A percentile compares a stretch with the other conserved stretches of the same genome.
phyloP scores from a whole-genome alignment of 2,113 vertebrate genomes.

The Dipodomys ordii region DNA sequence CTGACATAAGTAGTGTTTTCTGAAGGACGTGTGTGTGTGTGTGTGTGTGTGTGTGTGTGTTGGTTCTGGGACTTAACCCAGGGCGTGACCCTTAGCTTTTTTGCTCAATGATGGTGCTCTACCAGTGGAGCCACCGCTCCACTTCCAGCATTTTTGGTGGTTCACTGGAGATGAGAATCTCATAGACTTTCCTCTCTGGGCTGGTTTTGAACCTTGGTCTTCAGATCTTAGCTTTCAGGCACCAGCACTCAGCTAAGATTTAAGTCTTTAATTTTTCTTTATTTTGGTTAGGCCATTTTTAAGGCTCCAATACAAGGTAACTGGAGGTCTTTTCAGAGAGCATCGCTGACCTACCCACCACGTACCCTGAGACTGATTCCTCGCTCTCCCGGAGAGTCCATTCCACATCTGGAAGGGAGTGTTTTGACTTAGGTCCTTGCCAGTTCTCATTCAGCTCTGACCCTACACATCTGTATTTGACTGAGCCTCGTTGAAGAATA shows the following conservation, averaged over 20 bases:
- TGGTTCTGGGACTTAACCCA: too few species aligned
- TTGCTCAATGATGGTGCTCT: too few species aligned
- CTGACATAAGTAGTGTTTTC: conserved; percentile 25
- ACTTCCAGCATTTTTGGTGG: too few species aligned
- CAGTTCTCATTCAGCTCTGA: background rate
- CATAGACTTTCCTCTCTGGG: too few species aligned
- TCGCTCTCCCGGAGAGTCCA: background rate
- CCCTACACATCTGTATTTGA: background rate
- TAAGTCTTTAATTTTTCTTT: conserved; percentile 43
- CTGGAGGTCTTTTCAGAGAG: background rate
- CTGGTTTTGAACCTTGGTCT: too few species aligned
- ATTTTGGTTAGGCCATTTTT: background rate
- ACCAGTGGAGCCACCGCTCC: too few species aligned
- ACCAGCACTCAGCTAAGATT: too few species aligned
- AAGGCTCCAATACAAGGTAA: background rate
- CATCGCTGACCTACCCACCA: background rate
- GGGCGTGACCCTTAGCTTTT: too few species aligned
- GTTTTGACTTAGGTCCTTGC: background rate
- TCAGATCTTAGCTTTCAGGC: too few species aligned
- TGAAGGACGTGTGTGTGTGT: background rate
- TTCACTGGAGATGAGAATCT: too few species aligned
- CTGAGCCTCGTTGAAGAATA: background rate
- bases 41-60: too few species aligned
- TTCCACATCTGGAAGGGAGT: background rate
- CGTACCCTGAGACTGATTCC: background rate